Base-by-base conservation (phyloP, 2,113 vertebrate species). In the Megalops atlanticus region DNA sequence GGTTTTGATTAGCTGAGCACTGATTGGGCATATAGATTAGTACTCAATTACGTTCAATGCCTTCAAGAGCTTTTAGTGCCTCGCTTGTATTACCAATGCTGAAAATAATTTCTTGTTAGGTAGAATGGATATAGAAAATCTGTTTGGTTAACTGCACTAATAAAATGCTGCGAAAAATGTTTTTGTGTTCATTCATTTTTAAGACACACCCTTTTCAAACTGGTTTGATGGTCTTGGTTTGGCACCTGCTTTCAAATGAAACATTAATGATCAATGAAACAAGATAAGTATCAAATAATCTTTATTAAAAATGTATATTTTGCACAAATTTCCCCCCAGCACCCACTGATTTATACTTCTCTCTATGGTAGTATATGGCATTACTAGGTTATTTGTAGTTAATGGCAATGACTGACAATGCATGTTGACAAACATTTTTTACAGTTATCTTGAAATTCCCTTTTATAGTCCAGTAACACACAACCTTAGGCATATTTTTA, bases 41-140 rank as follows among this genome's bases (percentile, higher is more conserved):
- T 49, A 72, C 49, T 85, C 39, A 24, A 58, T 75, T 64, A 80
- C 80, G 74, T 78, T 78, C 73, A 79, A 83, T 83, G 78, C 54
- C 71, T 76, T 72, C 10, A 11, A n/a, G 43, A 69, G 78, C 79
- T 76, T 74, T 18, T 84, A 72, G 78, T 52, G 80, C 70, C 74
- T 85, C 58, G 82, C 81, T 78, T 88, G 84, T 86, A 86, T 88
- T 88, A 85, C 54, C 78, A 73, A 71, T 84, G 82, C 82, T 84
- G 76, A 83, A 73, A 69, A 52, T 78, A 35, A 82, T 39, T 79
- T 81, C 68, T 74, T 82, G 33, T 89, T 84, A 81, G 87, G 41
- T 47, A 47, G 41, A 78, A 79, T 83, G 41, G 39, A 49, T 83
- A 79, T 76, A 79, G 18, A 41, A 79, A 43, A 49, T 35, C 38